Percentiles rank a stretch among this genome's conserved stretches.
Evolutionary conservation across 2,888 invertebrate species (phyloP).

Genomic region (Pemphredon lugubris): DNA sequence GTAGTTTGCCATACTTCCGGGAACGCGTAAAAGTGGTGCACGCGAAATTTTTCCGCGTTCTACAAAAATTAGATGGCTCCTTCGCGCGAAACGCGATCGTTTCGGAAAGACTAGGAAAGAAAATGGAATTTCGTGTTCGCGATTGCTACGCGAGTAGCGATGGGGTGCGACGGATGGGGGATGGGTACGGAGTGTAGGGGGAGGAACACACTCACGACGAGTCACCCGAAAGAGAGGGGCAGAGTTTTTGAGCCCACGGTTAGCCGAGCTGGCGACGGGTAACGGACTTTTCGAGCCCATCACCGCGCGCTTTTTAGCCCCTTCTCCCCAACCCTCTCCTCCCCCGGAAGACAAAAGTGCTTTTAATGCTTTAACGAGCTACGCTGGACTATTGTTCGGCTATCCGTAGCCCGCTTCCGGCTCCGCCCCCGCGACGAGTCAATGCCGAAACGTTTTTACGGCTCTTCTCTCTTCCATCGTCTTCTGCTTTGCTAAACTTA

Average conservation of each 20-base stretch:
- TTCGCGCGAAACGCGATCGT: neutral
- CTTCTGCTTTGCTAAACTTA: slow-evolving; percentile 19
- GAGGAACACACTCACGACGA: slow-evolving; percentile 31
- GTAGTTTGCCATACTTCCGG: neutral
- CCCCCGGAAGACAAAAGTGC: slow-evolving; percentile 68
- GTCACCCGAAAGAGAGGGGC: slow-evolving; percentile 17
- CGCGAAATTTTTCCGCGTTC: slow-evolving; percentile 7
- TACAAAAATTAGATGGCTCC: slow-evolving; percentile 13
- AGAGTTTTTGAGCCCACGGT: slow-evolving; percentile 16
- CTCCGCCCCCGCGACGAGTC: slow-evolving; percentile 30
- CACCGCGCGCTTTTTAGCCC: slow-evolving; percentile 48
- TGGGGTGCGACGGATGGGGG: neutral
- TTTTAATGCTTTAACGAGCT: slow-evolving; percentile 73
- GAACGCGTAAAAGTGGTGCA: neutral
- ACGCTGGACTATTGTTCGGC: slow-evolving; percentile 60
- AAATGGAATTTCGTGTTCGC: slow-evolving; percentile 11
- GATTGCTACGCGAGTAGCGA: neutral
- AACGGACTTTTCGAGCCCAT: slow-evolving; percentile 47
- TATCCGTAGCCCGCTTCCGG: slow-evolving; percentile 47
- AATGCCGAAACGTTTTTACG: slow-evolving; percentile 55
- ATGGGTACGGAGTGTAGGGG: neutral
- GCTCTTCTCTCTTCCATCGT: slow-evolving; percentile 8
- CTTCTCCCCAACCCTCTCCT: too few species aligned
- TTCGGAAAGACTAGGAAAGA: slow-evolving; percentile 1
- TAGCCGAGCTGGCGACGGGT: neutral